phyloP scores from a whole-genome alignment of 2,113 vertebrate genomes.

The Leptocoma aspasia region DNA sequence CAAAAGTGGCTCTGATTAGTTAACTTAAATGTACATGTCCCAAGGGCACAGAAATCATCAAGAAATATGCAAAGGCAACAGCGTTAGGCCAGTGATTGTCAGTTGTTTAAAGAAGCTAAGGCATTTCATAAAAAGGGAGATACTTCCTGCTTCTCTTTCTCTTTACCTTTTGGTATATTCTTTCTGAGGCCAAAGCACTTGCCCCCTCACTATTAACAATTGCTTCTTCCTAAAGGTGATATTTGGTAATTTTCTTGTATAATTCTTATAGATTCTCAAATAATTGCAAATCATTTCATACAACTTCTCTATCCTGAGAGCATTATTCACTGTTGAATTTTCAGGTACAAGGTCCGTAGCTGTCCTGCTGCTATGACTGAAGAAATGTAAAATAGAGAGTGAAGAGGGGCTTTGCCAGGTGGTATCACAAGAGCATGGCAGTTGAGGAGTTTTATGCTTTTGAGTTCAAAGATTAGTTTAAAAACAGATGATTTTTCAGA shows the following conservation, averaged over 20 bases:
- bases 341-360: not conserved
- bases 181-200: not conserved
- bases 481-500: not conserved
- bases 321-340: not conserved
- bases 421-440: not conserved
- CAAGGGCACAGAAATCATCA: not conserved
- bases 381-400: not conserved
- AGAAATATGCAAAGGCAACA: not conserved
- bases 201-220: not conserved
- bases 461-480: slow-evolving; percentile 1
- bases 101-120: not conserved
- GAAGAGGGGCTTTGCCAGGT: not conserved
- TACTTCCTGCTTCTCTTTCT: not conserved
- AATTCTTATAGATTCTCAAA: not conserved
- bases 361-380: not conserved
- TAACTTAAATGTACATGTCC: not conserved
- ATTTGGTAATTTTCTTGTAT: not conserved
- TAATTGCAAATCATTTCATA: not conserved
- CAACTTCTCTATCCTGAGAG: not conserved
- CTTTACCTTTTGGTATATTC: not conserved
- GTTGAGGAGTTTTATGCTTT: not conserved
- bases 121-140: not conserved
- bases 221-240: not conserved
- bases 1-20: not conserved
- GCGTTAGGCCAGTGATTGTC: not conserved